Evolutionary conservation across 2,113 vertebrate species (phyloP).

Genomic region (Dasyprocta punctata): DNA sequence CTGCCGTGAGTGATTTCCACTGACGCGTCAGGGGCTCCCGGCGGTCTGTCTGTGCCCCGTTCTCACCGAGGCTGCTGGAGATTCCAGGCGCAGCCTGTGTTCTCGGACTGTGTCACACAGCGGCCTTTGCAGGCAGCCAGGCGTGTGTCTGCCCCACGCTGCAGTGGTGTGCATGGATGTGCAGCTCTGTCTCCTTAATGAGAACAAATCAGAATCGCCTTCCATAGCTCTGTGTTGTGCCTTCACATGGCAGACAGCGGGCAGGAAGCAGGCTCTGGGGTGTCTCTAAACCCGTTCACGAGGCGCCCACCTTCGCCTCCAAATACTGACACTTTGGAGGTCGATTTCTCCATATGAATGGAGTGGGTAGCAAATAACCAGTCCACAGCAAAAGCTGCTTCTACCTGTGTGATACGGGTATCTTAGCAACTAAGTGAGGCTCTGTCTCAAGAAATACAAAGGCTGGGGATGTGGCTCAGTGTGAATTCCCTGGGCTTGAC

Average conservation of each 20-base stretch:
- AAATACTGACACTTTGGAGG: background rate
- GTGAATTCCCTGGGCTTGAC: background rate
- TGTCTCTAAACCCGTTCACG: background rate
- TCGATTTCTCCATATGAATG: background rate
- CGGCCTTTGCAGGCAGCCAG: background rate
- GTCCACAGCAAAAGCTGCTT: background rate
- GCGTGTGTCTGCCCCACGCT: background rate
- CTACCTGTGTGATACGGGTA: background rate
- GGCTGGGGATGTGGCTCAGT: background rate
- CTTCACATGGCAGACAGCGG: background rate
- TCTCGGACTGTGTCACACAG: background rate
- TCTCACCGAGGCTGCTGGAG: background rate
- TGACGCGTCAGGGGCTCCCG: background rate
- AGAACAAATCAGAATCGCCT: background rate
- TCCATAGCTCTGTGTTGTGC: background rate
- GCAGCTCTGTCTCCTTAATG: background rate
- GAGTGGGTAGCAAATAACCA: background rate
- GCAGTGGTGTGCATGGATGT: background rate
- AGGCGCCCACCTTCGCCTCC: background rate
- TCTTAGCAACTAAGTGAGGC: background rate
- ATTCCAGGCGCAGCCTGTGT: background rate
- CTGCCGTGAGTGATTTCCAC: background rate
- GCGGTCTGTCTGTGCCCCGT: background rate
- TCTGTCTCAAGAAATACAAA: background rate
- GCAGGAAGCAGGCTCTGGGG: background rate